Conservation (phyloP, 2,888 invertebrate genomes). For the Cartodere bifasciata region DNA sequence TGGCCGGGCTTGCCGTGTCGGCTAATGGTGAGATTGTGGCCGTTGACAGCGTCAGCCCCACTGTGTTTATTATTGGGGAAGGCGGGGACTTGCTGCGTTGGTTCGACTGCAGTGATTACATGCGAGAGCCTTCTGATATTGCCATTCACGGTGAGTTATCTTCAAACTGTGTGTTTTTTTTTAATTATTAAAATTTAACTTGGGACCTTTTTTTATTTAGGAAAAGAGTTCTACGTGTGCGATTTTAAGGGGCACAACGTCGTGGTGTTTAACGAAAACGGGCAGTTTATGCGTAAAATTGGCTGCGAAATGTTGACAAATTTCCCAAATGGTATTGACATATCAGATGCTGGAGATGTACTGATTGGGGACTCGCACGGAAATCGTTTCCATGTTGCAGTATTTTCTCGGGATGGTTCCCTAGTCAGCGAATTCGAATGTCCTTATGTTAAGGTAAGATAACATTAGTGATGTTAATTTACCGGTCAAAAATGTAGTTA, state of each 20-base stretch:
- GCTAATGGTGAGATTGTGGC: constrained; percentile 88
- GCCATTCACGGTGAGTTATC: constrained; percentile 69
- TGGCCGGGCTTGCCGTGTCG: constrained; percentile 90
- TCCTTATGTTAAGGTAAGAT: constrained; percentile 84
- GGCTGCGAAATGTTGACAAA: constrained; percentile 93
- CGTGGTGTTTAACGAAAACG: constrained; percentile 88
- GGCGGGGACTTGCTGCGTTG: constrained; percentile 85
- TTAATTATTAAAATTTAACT: constrained; percentile 1
- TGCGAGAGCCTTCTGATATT: constrained; percentile 95
- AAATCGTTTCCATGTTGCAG: constrained; percentile 94
- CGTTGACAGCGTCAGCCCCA: constrained; percentile 94
- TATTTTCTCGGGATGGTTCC: constrained; percentile 80
- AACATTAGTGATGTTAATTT: too few species aligned
- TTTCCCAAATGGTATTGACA: constrained; percentile 96
- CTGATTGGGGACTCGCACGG: constrained; percentile 95
- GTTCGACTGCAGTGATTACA: constrained; percentile 97
- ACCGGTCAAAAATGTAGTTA: too few species aligned
- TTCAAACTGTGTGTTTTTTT: constrained; percentile 8
- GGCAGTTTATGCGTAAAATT: constrained; percentile 82
- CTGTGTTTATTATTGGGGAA: constrained; percentile 88
- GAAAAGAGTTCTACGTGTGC: constrained; percentile 89
- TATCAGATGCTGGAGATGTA: constrained; percentile 93
- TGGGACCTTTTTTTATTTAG: constrained; percentile 35
- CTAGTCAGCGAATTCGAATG: constrained; percentile 90
- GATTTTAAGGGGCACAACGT: constrained; percentile 98